Conservation (phyloP, 1,140 invertebrate species). For the Hyles euphorbiae region DNA sequence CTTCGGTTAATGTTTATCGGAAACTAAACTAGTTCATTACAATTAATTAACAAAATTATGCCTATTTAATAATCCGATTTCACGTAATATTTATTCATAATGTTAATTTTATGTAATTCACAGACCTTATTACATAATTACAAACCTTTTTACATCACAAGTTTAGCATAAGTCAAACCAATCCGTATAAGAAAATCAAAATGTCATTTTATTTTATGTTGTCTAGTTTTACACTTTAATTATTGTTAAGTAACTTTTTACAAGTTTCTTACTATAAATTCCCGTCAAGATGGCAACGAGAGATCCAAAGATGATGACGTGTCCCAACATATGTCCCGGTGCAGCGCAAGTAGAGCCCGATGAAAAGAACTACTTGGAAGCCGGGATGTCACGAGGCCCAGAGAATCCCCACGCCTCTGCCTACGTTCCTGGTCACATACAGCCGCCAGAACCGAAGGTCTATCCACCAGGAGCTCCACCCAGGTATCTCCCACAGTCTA, state of each 20-base stretch:
- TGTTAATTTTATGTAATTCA: too few species aligned
- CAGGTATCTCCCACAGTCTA: conserved; percentile 54
- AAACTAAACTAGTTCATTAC: too few species aligned
- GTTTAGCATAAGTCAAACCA: too few species aligned
- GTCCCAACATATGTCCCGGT: conserved; percentile 52
- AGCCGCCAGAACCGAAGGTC: conserved; percentile 44
- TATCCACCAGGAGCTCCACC: conserved; percentile 55
- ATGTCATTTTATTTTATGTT: background rate
- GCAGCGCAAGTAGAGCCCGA: conserved; percentile 3
- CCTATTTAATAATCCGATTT: too few species aligned
- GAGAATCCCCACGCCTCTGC: conserved; percentile 35
- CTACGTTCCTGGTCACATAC: conserved; percentile 54
- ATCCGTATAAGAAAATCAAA: background rate
- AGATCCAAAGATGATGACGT: conserved; percentile 27
- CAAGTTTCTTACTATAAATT: conserved; percentile 26
- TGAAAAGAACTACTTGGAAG: conserved; percentile 22
- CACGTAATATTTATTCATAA: too few species aligned
- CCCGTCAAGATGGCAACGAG: conserved; percentile 30
- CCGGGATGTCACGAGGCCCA: conserved; percentile 17
- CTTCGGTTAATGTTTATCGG: too few species aligned
- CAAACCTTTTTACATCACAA: too few species aligned
- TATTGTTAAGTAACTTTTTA: background rate
- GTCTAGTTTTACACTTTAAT: background rate
- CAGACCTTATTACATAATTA: too few species aligned
- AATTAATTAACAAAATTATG: too few species aligned